Evolutionary conservation across 2,888 invertebrate species (phyloP), one percentile per base, ranked within the genome.

Genomic region (Aporophyla nigra): DNA sequence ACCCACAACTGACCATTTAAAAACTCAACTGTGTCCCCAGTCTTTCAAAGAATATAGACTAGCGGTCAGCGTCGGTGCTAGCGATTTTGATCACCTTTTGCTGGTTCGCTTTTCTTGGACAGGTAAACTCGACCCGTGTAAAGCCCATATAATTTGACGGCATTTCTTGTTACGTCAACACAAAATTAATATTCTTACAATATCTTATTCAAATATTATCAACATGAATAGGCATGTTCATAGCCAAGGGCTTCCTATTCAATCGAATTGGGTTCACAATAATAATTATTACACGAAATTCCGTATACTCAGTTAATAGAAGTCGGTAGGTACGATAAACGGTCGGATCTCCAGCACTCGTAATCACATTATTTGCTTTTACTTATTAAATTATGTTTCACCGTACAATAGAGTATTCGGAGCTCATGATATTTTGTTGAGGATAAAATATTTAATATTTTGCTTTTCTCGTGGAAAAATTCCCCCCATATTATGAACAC

Each of bases 241-340:
- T 66, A 59, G 49, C 62, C 54, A 14, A 49, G 56, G 71, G 81
- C 56, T 72, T 72, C 62, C 65, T 66, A 66, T 80, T 85, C 74
- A 71, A 74, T 61, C 33, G 61, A 76, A 74, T 76, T 46, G 74
- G 58, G 72, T 69, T 71, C 67, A 72, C 73, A 78, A 72, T 53
- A 74, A 78, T 67, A 63, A 83, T 77, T 68, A 73, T 73, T 54
- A 68, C 33, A 56, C 14, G 24, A 61, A 59, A 71, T 80, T 83
- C 69, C 61, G 67, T 63, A 54, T 61, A 62, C 24, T 65, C 56
- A 46, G 21, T 65, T 71, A 19, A 56, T 53, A n/a, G 54, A 80
- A 59, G 16, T 19, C 19, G 19, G 58, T 12, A 40, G 19, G 40
- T 43, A 69, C 51, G n/a, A 75, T 69, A 69, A 80, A 66, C 54